These are phyloP conservation scores for Ectemnius continuus DNA, from an alignment of 2,888 invertebrate species.

Conservation along the genomic window DNA sequence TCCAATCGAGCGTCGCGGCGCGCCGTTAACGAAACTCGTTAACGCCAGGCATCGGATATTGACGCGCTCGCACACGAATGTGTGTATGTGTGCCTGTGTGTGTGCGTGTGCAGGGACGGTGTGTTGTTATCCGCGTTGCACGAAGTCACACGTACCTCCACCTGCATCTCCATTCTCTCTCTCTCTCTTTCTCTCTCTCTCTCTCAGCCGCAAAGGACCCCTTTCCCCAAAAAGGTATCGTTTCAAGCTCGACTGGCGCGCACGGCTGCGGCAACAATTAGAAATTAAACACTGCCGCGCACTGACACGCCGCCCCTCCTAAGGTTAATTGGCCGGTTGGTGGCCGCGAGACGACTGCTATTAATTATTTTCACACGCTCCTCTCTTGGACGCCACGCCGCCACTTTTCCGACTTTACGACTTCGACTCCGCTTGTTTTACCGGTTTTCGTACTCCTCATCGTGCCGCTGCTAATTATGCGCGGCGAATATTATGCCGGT, in stretches of 20 bases:
- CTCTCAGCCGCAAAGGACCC: too few relatives aligned
- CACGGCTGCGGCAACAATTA: constrained; percentile 43
- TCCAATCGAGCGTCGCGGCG: constrained; percentile 40
- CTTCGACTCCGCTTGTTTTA: neutral
- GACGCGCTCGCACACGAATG: constrained; percentile 19
- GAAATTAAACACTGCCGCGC: constrained; percentile 47
- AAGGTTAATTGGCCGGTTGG: constrained; percentile 52
- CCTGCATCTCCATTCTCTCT: too few relatives aligned
- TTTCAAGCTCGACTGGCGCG: too few relatives aligned
- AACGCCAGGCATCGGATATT: constrained; percentile 46
- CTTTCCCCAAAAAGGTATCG: too few relatives aligned
- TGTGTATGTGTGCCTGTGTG: neutral
- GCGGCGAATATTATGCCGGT: constrained; percentile 44
- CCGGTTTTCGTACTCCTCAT: constrained; percentile 8
- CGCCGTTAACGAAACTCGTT: constrained; percentile 54
- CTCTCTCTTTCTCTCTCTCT: too few relatives aligned
- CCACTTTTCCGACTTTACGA: neutral
- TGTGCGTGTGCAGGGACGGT: constrained; percentile 18
- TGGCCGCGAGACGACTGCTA: constrained; percentile 41
- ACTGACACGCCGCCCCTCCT: constrained; percentile 29
- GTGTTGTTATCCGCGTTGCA: too few relatives aligned
- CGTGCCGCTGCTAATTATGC: constrained; percentile 53
- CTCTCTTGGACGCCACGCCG: neutral
- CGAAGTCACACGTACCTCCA: too few relatives aligned
- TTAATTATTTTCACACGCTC: constrained; percentile 58